phyloP scores from a whole-genome alignment of 2,797 vertebrate genomes.

The Tangara arthus region DNA sequence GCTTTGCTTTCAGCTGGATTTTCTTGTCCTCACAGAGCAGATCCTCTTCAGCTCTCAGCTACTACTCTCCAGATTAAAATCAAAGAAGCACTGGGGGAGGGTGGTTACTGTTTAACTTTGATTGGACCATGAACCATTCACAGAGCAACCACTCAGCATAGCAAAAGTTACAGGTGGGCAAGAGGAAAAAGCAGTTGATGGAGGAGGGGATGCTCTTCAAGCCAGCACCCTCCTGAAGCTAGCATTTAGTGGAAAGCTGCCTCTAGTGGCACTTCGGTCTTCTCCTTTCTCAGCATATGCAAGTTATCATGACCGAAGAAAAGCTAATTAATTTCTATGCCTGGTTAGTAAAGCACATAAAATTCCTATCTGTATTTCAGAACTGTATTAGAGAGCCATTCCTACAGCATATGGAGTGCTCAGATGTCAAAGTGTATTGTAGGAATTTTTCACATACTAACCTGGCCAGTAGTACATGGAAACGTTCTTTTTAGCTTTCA shows the following conservation, averaged over 20 bases:
- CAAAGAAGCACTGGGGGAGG: background rate
- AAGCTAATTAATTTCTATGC: background rate
- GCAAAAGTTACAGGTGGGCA: background rate
- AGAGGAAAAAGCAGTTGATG: background rate
- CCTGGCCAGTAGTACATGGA: constrained; percentile 98
- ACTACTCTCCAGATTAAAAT: background rate
- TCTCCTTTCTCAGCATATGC: background rate
- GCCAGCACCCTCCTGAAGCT: background rate
- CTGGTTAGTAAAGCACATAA: background rate
- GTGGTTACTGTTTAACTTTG: background rate
- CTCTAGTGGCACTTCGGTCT: background rate
- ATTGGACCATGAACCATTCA: background rate
- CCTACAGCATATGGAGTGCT: background rate
- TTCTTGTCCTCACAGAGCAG: background rate
- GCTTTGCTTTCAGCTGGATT: background rate
- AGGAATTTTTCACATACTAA: constrained; percentile 67
- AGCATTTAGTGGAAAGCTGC: background rate
- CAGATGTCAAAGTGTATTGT: background rate
- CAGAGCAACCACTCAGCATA: background rate
- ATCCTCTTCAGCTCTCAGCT: background rate
- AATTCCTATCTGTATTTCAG: background rate
- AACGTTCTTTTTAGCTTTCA: constrained; percentile 83
- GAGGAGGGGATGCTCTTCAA: background rate
- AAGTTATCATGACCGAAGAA: background rate
- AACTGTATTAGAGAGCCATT: background rate